These are phyloP conservation scores for Ormia ochracea DNA, from an alignment of 2,888 invertebrate genomes.

Conservation along the genomic window DNA sequence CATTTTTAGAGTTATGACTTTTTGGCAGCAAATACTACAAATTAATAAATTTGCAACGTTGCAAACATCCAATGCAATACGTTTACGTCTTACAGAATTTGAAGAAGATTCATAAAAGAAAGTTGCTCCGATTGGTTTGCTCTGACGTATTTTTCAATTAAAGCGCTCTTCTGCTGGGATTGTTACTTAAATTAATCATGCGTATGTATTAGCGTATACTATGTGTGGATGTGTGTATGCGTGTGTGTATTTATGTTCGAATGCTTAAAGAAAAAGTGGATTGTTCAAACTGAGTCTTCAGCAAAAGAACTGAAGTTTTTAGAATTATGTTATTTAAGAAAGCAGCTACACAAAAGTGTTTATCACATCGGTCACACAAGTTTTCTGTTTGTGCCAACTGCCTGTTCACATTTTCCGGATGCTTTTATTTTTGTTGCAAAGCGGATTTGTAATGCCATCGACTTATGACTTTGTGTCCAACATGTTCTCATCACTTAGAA, in stretches of 20 bases:
- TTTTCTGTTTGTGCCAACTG: background rate
- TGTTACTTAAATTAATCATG: background rate
- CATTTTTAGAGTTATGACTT: too few species aligned
- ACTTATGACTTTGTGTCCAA: constrained; percentile 33
- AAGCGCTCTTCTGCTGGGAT: constrained; percentile 1
- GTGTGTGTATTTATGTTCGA: too few species aligned
- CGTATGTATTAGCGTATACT: background rate
- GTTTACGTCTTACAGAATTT: background rate
- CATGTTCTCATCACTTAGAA: constrained; percentile 55
- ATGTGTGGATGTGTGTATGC: background rate
- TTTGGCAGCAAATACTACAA: too few species aligned
- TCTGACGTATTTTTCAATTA: constrained; percentile 30
- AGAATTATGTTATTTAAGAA: constrained; percentile 24
- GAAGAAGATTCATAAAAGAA: constrained; percentile 46
- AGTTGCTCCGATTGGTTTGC: constrained; percentile 32
- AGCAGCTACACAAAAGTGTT: background rate
- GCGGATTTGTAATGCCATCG: constrained; percentile 52
- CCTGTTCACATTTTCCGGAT: constrained; percentile 54
- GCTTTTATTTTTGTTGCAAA: constrained; percentile 56
- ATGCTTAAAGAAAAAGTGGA: constrained; percentile 7
- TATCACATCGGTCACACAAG: constrained; percentile 23
- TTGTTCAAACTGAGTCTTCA: background rate
- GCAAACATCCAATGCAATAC: background rate
- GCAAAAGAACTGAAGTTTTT: constrained; percentile 17
- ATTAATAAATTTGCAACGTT: background rate